These are phyloP conservation scores for Apodemus agrarius DNA, from an alignment of 2,797 vertebrate species.

Conservation along the genomic window DNA sequence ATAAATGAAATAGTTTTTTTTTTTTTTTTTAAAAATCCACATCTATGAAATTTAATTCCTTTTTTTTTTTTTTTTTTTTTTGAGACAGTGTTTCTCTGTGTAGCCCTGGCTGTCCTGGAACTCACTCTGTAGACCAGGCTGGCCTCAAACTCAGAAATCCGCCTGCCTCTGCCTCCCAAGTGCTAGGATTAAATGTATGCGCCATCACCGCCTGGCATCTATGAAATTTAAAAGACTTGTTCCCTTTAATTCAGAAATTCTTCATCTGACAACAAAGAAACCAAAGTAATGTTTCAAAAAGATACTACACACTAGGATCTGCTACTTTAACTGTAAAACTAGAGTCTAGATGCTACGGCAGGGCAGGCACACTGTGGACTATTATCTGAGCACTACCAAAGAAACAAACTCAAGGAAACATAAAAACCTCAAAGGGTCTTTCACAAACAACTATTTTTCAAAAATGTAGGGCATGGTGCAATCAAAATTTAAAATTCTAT, in stretches of 20 bases:
- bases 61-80: no score
- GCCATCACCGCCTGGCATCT: no score
- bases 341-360: neutral
- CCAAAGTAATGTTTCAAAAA: conserved; percentile 15
- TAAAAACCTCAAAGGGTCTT: neutral
- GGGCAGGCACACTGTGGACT: neutral
- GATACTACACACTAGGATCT: neutral
- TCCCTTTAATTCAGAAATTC: conserved; percentile 1
- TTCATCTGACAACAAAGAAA: neutral
- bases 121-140: no score
- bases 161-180: no score
- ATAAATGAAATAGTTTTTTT: no score
- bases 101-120: no score
- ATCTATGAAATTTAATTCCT: no score
- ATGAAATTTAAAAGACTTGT: neutral
- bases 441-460: neutral
- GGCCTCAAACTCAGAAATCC: no score
- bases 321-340: neutral
- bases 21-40: no score
- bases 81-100: no score
- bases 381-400: neutral
- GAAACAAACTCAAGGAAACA: neutral
- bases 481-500: neutral
- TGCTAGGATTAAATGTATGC: no score
- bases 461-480: neutral